Percentiles rank a stretch among this genome's conserved stretches.
These are phyloP conservation scores for Orthonevra nobilis DNA, from an alignment of 2,888 invertebrate genomes.

Conservation along the genomic window DNA sequence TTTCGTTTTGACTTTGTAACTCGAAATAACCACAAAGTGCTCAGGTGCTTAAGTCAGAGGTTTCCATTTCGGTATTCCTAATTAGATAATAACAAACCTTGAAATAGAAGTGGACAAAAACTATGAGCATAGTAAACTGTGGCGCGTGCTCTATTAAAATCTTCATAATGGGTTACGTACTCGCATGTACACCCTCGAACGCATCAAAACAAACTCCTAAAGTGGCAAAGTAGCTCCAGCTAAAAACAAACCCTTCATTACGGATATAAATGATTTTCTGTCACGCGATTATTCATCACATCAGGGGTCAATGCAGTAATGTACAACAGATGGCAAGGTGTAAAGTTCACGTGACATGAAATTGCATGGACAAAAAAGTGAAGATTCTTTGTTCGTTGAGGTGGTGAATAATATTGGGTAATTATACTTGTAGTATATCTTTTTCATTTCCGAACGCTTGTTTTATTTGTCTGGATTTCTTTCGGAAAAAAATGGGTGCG, in stretches of 20 bases:
- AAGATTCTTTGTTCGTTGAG: conserved; percentile 24
- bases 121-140: conserved; percentile 50
- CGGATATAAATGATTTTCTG: conserved; percentile 56
- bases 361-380: conserved; percentile 42
- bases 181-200: conserved; percentile 23
- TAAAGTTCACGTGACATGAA: conserved; percentile 76
- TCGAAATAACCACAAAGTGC: conserved; percentile 6
- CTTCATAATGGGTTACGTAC: conserved; percentile 32
- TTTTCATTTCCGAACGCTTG: conserved; percentile 22
- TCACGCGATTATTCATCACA: conserved; percentile 65
- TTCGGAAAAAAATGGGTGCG: conserved; percentile 37
- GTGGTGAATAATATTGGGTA: conserved; percentile 48
- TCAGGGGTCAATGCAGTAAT: conserved; percentile 59
- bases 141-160: conserved; percentile 60
- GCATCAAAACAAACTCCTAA: conserved; percentile 58
- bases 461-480: conserved; percentile 2
- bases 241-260: conserved; percentile 43
- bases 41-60: background rate
- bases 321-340: conserved; percentile 76
- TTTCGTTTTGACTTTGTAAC: background rate
- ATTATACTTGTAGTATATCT: no score
- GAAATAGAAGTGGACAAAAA: conserved; percentile 33
- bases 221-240: conserved; percentile 41
- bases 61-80: conserved; percentile 15
- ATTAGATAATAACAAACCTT: conserved; percentile 48